Evolutionary conservation across 2,797 vertebrate genomes (phyloP).

Genomic region (Sebastes glaucus): DNA sequence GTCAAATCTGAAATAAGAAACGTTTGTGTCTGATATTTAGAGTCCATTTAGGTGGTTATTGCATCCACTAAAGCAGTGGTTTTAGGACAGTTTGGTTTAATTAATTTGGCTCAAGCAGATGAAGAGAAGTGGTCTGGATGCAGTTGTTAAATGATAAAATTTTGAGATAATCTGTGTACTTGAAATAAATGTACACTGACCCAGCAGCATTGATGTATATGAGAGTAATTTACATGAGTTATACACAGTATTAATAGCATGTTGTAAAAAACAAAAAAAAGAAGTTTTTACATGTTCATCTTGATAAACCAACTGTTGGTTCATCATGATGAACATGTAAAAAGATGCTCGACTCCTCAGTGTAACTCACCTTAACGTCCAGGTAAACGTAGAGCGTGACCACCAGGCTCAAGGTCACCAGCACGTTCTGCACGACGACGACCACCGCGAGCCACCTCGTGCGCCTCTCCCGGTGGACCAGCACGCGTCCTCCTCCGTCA

Average conservation of each 20-base stretch:
- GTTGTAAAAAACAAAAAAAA: neutral
- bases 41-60: neutral
- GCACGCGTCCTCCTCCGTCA: constrained; percentile 8
- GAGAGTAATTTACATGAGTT: neutral
- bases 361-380: constrained; percentile 36
- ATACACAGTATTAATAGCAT: neutral
- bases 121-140: neutral
- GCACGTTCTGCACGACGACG: constrained; percentile 49
- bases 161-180: no score
- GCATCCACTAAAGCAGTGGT: neutral
- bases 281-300: neutral
- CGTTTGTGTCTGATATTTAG: neutral
- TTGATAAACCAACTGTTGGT: neutral
- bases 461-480: neutral
- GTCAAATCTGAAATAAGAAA: neutral
- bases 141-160: neutral
- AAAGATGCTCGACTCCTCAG: neutral
- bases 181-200: neutral
- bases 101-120: neutral
- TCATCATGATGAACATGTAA: neutral
- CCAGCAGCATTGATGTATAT: neutral
- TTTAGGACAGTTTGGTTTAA: neutral
- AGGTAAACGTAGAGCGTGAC: constrained; percentile 28
- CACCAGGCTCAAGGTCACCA: constrained; percentile 54
- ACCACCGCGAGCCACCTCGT: constrained; percentile 29